Evolutionary conservation across 1,140 invertebrate species (phyloP).

Genomic region (Armadillidium nasatum): DNA sequence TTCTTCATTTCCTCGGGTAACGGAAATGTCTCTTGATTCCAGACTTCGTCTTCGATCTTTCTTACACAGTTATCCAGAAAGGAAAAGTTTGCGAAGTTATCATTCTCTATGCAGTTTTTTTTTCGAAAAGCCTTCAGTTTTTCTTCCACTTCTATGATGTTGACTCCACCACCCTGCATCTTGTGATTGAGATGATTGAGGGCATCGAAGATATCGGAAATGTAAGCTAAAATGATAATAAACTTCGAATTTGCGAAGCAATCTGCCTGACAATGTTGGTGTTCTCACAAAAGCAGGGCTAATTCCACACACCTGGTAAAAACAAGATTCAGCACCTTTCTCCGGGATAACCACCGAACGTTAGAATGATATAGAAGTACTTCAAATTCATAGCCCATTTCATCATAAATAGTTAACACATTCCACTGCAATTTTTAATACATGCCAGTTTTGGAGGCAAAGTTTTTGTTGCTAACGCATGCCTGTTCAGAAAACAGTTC

Average conservation of each 20-base stretch:
- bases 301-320: conserved; percentile 35
- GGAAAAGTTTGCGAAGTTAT: conserved; percentile 43
- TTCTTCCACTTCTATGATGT: conserved; percentile 42
- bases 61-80: conserved; percentile 34
- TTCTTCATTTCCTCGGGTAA: conserved; percentile 19
- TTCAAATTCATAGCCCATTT: conserved; percentile 25
- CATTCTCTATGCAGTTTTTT: conserved; percentile 43
- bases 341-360: conserved; percentile 26
- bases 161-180: conserved; percentile 42
- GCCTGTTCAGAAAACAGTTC: conserved; percentile 29
- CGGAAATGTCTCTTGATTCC: conserved; percentile 11
- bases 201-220: conserved; percentile 36
- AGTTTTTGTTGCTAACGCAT: conserved; percentile 16
- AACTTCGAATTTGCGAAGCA: conserved; percentile 34
- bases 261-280: conserved; percentile 26
- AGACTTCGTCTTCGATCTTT: conserved; percentile 27
- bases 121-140: conserved; percentile 37
- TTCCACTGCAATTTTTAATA: not conserved
- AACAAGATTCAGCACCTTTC: conserved; percentile 37
- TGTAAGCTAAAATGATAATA: conserved; percentile 40
- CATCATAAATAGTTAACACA: conserved; percentile 17
- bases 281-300: conserved; percentile 35
- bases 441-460: conserved; percentile 23
- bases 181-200: conserved; percentile 31
- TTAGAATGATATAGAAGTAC: conserved; percentile 31